Conservation (phyloP, 2,113 vertebrate genomes). For the Sylvietta virens region DNA sequence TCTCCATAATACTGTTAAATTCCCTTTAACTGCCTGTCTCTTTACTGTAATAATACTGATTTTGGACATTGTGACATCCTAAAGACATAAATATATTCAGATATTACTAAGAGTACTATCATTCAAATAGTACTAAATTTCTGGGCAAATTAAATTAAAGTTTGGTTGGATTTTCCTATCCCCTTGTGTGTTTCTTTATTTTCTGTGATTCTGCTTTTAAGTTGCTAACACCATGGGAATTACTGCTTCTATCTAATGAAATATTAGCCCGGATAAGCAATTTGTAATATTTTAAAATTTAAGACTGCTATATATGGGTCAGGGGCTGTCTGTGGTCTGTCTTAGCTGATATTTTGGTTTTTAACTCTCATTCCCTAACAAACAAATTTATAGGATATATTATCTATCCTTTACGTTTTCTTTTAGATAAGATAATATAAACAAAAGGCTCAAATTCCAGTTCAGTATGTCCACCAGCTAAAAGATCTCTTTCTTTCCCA, state of each 20-base stretch:
- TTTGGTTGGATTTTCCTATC: background rate
- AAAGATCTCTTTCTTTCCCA: background rate
- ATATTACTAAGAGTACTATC: background rate
- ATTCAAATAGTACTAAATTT: background rate
- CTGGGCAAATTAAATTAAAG: background rate
- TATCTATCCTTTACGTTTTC: background rate
- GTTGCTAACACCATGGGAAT: background rate
- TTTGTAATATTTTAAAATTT: background rate
- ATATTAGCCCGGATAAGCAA: background rate
- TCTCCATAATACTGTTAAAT: background rate
- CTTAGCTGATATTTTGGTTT: background rate
- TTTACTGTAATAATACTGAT: background rate
- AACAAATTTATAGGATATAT: background rate
- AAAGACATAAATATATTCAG: background rate
- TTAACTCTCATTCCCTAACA: background rate
- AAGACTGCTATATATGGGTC: background rate
- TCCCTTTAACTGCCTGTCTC: background rate
- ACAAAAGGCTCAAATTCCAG: background rate
- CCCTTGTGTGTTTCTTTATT: background rate
- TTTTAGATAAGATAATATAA: background rate
- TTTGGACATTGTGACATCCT: background rate
- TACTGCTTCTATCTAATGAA: background rate
- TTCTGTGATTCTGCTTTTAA: background rate
- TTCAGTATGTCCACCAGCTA: background rate
- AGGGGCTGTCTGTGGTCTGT: background rate